Evolutionary conservation across 2,113 vertebrate species (phyloP).

Genomic region (Ochotona curzoniae): DNA sequence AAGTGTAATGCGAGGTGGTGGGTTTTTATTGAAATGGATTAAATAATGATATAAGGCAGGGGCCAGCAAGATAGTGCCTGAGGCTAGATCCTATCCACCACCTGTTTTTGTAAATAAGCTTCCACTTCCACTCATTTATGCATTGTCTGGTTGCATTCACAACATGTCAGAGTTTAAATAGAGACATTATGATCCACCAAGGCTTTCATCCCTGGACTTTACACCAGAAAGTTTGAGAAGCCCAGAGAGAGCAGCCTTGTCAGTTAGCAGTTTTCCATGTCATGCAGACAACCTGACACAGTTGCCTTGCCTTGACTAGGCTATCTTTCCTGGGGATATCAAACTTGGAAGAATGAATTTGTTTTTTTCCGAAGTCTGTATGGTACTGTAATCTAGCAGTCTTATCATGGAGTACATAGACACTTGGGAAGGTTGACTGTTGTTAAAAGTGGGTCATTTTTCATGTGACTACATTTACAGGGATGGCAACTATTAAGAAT

Average conservation of each 20-base stretch:
- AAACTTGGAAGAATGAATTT: slow-evolving; percentile 20
- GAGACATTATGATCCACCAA: neutral
- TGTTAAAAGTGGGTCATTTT: slow-evolving; percentile 40
- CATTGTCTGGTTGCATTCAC: slow-evolving; percentile 41
- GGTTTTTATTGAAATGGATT: slow-evolving; percentile 10
- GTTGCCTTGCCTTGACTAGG: neutral
- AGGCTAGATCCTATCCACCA: slow-evolving; percentile 42
- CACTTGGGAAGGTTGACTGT: neutral
- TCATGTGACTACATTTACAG: neutral
- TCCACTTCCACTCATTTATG: slow-evolving; percentile 49
- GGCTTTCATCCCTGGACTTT: slow-evolving; percentile 29
- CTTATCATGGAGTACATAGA: neutral
- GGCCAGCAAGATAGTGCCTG: slow-evolving; percentile 14
- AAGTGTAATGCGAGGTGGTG: slow-evolving; percentile 1
- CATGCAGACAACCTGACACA: slow-evolving; percentile 23
- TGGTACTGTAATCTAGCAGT: neutral
- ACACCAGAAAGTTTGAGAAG: slow-evolving; percentile 7
- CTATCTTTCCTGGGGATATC: slow-evolving; percentile 14
- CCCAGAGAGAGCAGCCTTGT: slow-evolving; percentile 11
- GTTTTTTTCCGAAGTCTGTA: slow-evolving; percentile 37
- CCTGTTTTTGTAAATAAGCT: slow-evolving; percentile 63
- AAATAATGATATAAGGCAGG: neutral
- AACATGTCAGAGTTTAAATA: slow-evolving; percentile 37
- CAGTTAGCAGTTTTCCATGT: neutral
- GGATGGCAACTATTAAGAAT: neutral